Evolutionary conservation across 2,888 invertebrate genomes (phyloP).

Genomic region (Zaprionus lineosus): DNA sequence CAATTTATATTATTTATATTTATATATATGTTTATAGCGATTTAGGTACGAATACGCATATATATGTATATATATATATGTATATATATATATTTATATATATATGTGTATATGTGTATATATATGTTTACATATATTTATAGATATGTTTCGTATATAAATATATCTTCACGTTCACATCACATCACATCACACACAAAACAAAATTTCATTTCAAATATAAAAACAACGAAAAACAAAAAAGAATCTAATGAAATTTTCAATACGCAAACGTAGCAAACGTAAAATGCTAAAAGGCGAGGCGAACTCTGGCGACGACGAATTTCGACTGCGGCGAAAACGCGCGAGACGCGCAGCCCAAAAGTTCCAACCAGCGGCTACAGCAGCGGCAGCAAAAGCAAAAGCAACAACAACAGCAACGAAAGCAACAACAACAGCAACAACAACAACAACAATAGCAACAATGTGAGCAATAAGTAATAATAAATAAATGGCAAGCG

Average conservation of each 20-base stretch:
- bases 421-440: slow-evolving; percentile 10
- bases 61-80: slow-evolving; percentile 15
- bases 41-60: no score
- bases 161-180: slow-evolving; percentile 56
- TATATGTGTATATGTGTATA: slow-evolving; percentile 12
- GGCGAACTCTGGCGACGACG: slow-evolving; percentile 67
- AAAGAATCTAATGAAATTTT: slow-evolving; percentile 40
- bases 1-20: slow-evolving; percentile 36
- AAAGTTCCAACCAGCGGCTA: slow-evolving; percentile 44
- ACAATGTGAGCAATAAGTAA: slow-evolving; percentile 43
- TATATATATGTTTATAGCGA: slow-evolving; percentile 27
- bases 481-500: slow-evolving; percentile 37
- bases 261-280: slow-evolving; percentile 41
- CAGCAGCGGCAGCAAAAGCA: slow-evolving; percentile 24
- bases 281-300: slow-evolving; percentile 60
- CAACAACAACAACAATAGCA: slow-evolving; percentile 35
- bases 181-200: slow-evolving; percentile 48
- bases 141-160: slow-evolving; percentile 1
- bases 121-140: slow-evolving; percentile 2
- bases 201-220: slow-evolving; percentile 44
- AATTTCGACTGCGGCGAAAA: slow-evolving; percentile 77
- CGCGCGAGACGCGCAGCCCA: slow-evolving; percentile 42
- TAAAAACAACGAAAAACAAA: slow-evolving; percentile 32
- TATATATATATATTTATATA: slow-evolving; percentile 30
- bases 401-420: slow-evolving; percentile 22